Evolutionary conservation across 2,797 vertebrate species (phyloP), one percentile per base, ranked within the genome.

Genomic region (Dermochelys coriacea): DNA sequence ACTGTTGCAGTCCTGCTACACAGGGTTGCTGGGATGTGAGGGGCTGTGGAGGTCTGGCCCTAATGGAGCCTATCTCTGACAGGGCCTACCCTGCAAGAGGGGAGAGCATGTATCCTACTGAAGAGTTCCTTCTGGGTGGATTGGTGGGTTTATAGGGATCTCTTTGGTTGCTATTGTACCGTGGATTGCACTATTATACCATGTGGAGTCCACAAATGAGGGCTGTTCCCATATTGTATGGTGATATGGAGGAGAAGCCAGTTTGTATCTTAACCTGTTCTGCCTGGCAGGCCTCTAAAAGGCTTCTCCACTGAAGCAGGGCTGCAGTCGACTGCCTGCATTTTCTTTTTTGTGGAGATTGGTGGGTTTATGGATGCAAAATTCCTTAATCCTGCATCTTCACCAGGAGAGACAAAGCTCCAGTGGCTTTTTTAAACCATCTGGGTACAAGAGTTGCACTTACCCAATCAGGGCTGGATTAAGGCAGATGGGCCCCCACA

Each of bases 261-360:
- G 91, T 75, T 85, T 87, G 52, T 74, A 52, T 84, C 94, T 92
- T 54, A 87, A 84, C 84, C 61, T 25, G 0, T 92, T 88, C 92
- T 2, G 2, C 55, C 96, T 93, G 94, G 93, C 96, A 96, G 82
- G 64, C 82, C 68, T 95, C 96, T 97, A 94, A 96, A 97, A 97
- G 93, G 91, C 84, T 96, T 95, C 93, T 97, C 71, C 84, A 91
- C 78, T 75, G 80, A 93, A 92, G 90, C 87, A 64, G 75, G 86
- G 87, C 91, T 94, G 80, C 91, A 95, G 91, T 90, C 93, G 8
- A 61, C 87, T 96, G 95, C 89, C 89, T 96, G 23, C 94, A 34
- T 96, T 97, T 96, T 96, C 95, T 37, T 94, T 89, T 89, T 12
- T 75, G 29, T 94, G 95, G 87, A 93, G 95, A 75, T 5, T 94